These are phyloP conservation scores for Corythornis madagascariensis DNA, from an alignment of 2,113 vertebrate species.

Conservation along the genomic window DNA sequence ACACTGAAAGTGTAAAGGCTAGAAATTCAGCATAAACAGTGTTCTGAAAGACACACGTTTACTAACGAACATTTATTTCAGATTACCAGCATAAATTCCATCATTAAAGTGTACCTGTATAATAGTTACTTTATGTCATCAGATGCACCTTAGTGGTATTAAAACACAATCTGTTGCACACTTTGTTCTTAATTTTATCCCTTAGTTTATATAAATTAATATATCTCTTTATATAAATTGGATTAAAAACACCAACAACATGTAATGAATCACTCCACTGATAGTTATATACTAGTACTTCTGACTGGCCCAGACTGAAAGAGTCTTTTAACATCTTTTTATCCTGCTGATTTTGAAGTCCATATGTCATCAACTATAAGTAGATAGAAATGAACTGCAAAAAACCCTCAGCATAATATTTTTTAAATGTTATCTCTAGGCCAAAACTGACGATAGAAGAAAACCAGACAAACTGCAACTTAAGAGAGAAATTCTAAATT, in stretches of 20 bases:
- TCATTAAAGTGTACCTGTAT: background rate
- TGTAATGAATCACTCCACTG: conserved; percentile 13
- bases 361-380: background rate
- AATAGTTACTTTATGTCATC: background rate
- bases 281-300: background rate
- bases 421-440: background rate
- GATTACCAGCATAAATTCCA: background rate
- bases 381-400: background rate
- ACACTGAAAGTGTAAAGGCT: background rate
- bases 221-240: background rate
- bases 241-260: background rate
- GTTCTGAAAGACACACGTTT: background rate
- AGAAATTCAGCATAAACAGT: background rate
- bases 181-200: background rate
- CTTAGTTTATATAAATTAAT: background rate
- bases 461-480: background rate
- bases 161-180: background rate
- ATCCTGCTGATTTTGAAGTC: background rate
- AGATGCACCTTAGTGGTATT: background rate
- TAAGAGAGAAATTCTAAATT: background rate
- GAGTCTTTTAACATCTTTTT: conserved; percentile 8
- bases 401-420: background rate
- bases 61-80: background rate
- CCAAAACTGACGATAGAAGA: background rate
- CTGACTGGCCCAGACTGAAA: background rate